phyloP scores from a whole-genome alignment of 2,797 vertebrate genomes.

The Arrhamphus sclerolepis region DNA sequence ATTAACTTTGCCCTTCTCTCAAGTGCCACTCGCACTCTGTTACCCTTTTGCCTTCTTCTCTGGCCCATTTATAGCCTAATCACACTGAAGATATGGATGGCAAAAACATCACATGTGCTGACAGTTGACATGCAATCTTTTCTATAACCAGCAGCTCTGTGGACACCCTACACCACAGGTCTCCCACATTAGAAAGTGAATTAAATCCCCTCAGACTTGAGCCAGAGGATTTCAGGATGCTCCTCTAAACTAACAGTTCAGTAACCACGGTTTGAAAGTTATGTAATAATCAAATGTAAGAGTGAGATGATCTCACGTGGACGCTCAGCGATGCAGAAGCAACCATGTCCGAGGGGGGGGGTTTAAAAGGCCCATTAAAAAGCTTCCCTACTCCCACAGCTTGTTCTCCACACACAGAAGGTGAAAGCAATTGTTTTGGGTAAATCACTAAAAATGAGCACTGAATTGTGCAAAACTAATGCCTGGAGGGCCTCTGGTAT shows the following conservation, averaged over 20 bases:
- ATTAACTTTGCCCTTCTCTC: neutral
- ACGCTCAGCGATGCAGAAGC: neutral
- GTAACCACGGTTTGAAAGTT: neutral
- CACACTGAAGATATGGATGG: neutral
- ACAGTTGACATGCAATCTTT: slow-evolving; percentile 15
- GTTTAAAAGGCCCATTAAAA: too few species aligned
- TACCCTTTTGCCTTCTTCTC: neutral
- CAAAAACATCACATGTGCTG: slow-evolving; percentile 26
- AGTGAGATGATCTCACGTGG: neutral
- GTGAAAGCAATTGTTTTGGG: too few species aligned
- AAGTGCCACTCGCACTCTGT: neutral
- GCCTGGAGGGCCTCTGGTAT: neutral
- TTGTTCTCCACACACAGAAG: too few species aligned
- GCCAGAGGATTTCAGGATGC: neutral
- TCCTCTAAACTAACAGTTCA: neutral
- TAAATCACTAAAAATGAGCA: too few species aligned
- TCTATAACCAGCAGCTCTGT: slow-evolving; percentile 24
- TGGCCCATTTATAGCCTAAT: neutral
- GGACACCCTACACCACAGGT: slow-evolving; percentile 21
- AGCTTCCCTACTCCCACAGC: too few species aligned
- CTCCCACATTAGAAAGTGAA: slow-evolving; percentile 12
- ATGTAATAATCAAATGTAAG: neutral
- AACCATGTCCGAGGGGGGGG: too few species aligned
- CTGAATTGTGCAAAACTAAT: neutral
- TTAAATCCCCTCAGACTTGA: slow-evolving; percentile 1